A percentile compares a stretch with the other conserved stretches of the same genome.
Conservation (phyloP, 2,888 invertebrate species). For the Caenorhabditis sulstoni region DNA sequence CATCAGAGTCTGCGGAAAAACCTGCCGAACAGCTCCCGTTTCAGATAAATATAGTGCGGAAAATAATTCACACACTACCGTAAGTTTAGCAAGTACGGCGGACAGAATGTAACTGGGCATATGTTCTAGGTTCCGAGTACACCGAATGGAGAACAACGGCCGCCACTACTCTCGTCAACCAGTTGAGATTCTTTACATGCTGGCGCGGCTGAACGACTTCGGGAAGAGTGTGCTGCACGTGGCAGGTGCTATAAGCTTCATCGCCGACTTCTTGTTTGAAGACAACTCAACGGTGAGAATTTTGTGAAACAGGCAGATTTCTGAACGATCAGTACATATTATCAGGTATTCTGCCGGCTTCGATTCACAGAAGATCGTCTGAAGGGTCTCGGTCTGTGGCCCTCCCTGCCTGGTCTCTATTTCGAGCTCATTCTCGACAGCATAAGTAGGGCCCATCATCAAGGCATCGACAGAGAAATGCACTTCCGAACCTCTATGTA, state of each 20-base stretch:
- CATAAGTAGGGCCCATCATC: constrained; percentile 15
- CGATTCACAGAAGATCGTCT: constrained; percentile 43
- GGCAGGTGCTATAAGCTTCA: constrained; percentile 10
- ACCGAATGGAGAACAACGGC: constrained; percentile 42
- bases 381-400: constrained; percentile 38
- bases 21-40: constrained; percentile 5
- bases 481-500: constrained; percentile 34
- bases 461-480: constrained; percentile 31
- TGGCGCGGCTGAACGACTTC: constrained; percentile 38
- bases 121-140: constrained; percentile 30
- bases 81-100: constrained; percentile 2
- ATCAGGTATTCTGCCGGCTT: constrained; percentile 39
- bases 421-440: constrained; percentile 43
- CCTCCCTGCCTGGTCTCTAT: constrained; percentile 38
- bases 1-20: neutral
- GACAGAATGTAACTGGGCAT: neutral
- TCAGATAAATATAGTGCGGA: constrained; percentile 36
- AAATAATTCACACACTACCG: constrained; percentile 40
- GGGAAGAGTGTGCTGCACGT: constrained; percentile 39
- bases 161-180: constrained; percentile 36
- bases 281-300: constrained; percentile 33
- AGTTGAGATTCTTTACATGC: constrained; percentile 39
- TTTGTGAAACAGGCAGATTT: too few relatives aligned
- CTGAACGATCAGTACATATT: too few relatives aligned
- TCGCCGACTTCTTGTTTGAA: constrained; percentile 53